Percentiles rank a stretch among this genome's conserved stretches.
These are phyloP conservation scores for Chaetops frenatus DNA, from an alignment of 2,113 vertebrate species.

Conservation along the genomic window DNA sequence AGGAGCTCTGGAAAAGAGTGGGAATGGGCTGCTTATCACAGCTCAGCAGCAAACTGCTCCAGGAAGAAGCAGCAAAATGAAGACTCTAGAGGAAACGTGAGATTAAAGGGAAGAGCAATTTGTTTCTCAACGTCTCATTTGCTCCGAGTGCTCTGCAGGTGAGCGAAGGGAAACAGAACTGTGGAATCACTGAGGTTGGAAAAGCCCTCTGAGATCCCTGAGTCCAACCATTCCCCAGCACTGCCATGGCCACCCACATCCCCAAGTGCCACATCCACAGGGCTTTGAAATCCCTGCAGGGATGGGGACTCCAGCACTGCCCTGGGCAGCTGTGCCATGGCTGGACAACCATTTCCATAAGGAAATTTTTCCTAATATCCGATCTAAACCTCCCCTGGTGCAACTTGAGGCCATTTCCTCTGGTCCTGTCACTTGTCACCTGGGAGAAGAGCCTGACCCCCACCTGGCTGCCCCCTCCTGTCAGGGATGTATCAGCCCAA, in stretches of 20 bases:
- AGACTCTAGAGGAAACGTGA: not conserved
- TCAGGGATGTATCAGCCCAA: not conserved
- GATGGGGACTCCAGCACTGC: not conserved
- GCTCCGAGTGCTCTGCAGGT: not conserved
- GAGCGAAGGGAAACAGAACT: not conserved
- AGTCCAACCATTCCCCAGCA: not conserved
- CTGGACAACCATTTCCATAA: not conserved
- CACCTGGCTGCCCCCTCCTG: not conserved
- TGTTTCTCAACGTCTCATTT: not conserved
- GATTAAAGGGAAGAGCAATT: not conserved
- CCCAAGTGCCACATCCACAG: not conserved
- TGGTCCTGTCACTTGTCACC: not conserved
- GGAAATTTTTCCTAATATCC: not conserved
- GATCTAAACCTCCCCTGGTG: not conserved
- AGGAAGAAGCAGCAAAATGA: not conserved
- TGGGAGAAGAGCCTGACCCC: not conserved
- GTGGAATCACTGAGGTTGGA: not conserved
- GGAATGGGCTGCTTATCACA: not conserved
- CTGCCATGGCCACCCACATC: not conserved
- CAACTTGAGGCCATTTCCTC: not conserved
- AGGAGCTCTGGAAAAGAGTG: not conserved
- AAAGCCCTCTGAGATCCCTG: not conserved
- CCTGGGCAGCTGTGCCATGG: not conserved
- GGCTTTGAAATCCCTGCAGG: not conserved
- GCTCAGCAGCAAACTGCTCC: not conserved